Evolutionary conservation across 2,888 invertebrate species (phyloP).

Genomic region (Eupithecia subumbrata): DNA sequence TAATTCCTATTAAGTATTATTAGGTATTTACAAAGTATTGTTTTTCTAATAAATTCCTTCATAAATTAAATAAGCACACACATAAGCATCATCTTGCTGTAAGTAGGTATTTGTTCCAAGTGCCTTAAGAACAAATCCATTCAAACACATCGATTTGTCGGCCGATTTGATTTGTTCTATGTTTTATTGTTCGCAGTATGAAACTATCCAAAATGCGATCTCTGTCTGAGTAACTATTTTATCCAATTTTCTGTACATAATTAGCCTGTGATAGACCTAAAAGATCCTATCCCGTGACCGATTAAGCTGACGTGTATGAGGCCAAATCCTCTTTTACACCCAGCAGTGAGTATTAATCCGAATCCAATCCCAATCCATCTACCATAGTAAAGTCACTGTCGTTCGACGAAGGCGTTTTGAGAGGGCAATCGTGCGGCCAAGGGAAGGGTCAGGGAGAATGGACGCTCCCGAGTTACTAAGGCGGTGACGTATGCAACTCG

Average conservation of each 20-base stretch:
- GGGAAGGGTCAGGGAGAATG: too few species aligned
- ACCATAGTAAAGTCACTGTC: not conserved
- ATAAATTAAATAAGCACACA: not conserved
- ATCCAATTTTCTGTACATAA: slow-evolving; percentile 63
- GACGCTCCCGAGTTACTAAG: too few species aligned
- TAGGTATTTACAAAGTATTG: not conserved
- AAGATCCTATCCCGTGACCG: not conserved
- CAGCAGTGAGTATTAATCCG: too few species aligned
- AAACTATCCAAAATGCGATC: not conserved
- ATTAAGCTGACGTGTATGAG: not conserved
- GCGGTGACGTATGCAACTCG: too few species aligned
- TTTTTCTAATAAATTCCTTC: not conserved
- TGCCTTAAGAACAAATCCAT: slow-evolving; percentile 82
- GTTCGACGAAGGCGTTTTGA: too few species aligned
- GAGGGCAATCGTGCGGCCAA: too few species aligned
- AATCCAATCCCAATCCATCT: too few species aligned
- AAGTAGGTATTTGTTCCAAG: slow-evolving; percentile 77
- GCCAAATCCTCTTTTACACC: too few species aligned
- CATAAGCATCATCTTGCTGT: not conserved
- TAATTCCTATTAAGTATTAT: not conserved
- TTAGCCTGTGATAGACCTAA: slow-evolving; percentile 72
- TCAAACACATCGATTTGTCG: slow-evolving; percentile 46
- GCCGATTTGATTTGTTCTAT: slow-evolving; percentile 17
- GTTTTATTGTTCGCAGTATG: not conserved
- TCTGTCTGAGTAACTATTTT: not conserved